These are phyloP conservation scores for Ammodytes marinus DNA, from an alignment of 2,113 vertebrate species.

Conservation along the genomic window DNA sequence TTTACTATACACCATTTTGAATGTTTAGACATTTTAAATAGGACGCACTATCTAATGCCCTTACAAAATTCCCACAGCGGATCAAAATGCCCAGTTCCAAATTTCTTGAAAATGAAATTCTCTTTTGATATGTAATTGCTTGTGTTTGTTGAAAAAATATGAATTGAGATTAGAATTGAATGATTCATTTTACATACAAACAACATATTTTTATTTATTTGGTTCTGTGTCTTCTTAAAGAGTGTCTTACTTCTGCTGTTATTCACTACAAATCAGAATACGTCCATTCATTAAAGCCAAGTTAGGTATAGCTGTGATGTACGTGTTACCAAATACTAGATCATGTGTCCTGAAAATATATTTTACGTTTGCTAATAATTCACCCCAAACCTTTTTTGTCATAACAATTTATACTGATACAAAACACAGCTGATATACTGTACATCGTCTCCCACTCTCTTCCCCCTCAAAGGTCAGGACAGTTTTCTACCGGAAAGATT, in stretches of 20 bases:
- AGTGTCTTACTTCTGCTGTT: neutral
- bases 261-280: no score
- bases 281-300: neutral
- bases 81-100: neutral
- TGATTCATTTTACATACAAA: neutral
- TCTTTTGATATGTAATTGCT: neutral
- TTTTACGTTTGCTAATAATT: neutral
- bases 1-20: neutral
- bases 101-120: neutral
- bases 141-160: neutral
- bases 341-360: neutral
- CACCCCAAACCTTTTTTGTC: neutral
- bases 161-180: neutral
- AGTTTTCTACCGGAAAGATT: neutral
- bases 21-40: neutral
- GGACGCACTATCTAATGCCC: neutral
- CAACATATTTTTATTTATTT: neutral
- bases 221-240: neutral
- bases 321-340: neutral
- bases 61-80: neutral
- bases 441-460: no score
- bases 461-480: no score
- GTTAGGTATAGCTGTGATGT: neutral
- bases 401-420: neutral
- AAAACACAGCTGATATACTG: no score